These are phyloP conservation scores for Propithecus deckenii DNA, from an alignment of 2,797 vertebrate genomes.

Conservation along the genomic window DNA sequence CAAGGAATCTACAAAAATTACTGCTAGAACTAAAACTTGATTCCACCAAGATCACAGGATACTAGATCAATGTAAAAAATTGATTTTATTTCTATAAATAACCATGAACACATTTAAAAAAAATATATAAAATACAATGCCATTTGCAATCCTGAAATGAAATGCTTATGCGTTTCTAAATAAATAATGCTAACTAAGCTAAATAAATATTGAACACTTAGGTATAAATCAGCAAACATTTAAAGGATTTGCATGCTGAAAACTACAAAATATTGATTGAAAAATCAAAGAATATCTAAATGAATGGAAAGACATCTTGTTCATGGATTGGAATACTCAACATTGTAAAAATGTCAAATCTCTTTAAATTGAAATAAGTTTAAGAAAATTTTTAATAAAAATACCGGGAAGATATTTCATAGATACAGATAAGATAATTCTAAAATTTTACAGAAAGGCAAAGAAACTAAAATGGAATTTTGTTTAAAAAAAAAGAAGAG, in stretches of 20 bases:
- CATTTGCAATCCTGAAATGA: background rate
- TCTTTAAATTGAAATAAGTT: background rate
- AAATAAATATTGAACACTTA: background rate
- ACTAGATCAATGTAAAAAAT: background rate
- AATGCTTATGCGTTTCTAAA: background rate
- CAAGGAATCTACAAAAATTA: background rate
- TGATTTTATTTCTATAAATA: background rate
- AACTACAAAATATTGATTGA: background rate
- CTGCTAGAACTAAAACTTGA: background rate
- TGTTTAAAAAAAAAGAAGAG: background rate
- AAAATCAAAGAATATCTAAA: background rate
- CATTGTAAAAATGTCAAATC: background rate
- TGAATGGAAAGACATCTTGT: background rate
- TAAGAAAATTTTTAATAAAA: background rate
- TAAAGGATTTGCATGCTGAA: background rate
- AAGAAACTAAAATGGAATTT: background rate
- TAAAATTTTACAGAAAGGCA: background rate
- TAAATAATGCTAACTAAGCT: background rate
- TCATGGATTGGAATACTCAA: background rate
- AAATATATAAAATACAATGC: background rate
- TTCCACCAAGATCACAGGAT: background rate
- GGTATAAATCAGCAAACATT: background rate
- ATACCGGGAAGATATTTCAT: background rate
- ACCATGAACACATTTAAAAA: background rate
- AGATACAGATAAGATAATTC: background rate